Base-by-base conservation (phyloP, 2,888 invertebrate genomes). In the Erpobdella octoculata region DNA sequence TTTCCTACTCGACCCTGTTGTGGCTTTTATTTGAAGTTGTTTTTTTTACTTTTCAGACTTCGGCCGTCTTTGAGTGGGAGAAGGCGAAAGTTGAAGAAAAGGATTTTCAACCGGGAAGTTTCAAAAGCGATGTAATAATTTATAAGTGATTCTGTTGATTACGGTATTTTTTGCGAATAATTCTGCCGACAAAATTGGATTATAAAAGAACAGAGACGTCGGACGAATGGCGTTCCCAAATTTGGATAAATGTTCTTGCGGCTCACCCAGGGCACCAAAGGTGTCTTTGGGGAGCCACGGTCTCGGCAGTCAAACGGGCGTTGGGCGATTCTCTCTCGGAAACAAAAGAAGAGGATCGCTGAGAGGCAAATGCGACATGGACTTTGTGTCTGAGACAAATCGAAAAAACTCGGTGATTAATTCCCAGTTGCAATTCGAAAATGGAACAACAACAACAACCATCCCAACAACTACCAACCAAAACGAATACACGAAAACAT, bases 401-500 rank as follows among this genome's bases (percentile, higher is more conserved):
- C 53, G 53, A 21, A 53, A 53, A 9, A 53, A 53, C 53, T 9
- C 53, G 53, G 53, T 53, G 21, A 53, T 53, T 28, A 53, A 28
- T 12, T 53, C 53, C 15, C 53, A 53, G 53, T 28, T 25, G 6
- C 21, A 28, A n/a, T n/a, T 38, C 38, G 21, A 37, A 18, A 28
- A n/a, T 9, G 4, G 6, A 41, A 12, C n/a, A 37, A 8, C 48
- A 15, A n/a, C 48, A 15, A 46, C 46, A n/a, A 28, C 28, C n/a
- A 3, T 12, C 28, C 21, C n/a, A 37, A 8, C 48, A 15, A n/a
- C 48, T n/a, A 46, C 46, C 4, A 69, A 69, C 8, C 69, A 38
- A 28, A 69, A 69, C 36, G 69, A 69, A 28, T 69, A 69, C 58
- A 69, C 69, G 48, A 69, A 69, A 58, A 69, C 69, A 6, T 69